Evolutionary conservation across 2,888 invertebrate genomes (phyloP), one percentile per base, ranked within the genome.

Genomic region (Drosophila multiciliata): DNA sequence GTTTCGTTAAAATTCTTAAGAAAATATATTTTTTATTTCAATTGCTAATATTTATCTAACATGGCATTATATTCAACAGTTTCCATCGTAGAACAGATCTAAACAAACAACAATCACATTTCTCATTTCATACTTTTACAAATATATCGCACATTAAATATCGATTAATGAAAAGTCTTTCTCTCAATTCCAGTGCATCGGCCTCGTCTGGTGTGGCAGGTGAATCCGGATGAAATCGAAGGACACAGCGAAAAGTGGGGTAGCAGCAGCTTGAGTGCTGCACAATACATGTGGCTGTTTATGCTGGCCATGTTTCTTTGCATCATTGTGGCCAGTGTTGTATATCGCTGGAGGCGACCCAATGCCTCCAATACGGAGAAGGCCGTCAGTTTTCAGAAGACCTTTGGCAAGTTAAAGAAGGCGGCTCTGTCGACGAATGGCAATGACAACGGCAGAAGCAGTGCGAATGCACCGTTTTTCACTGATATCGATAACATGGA

Each of bases 331-430:
- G 67, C 20, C 40, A 74, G 64, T n/a, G n/a, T 84, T 1, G 15
- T 42, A 1, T 69, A 86, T 40, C 78, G 79, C 29, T 80, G 82
- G 74, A 45, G 23, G 33, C 29, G 57, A 32, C 15, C 36, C 15
- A 12, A 55, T 20, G 20, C 32, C n/a, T 20, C 49, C 5, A 32
- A 17, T n/a, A 64, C 49, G 26, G 80, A 74, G 35, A 82, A 73
- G 55, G 65, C 74, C 0, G 89, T 85, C 8, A 63, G 59, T 6
- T 86, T 78, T 33, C 65, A 71, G 20, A 75, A 59, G 38, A 71
- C 70, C 1, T 20, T 78, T 2, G 61, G 45, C 15, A 67, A 50
- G 3, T 49, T 87, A 15, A 80, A 48, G 42, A 73, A 33, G 3
- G 65, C 49, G 2, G 20, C 40, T 3, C 17, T 58, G 3, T n/a